Evolutionary conservation across 1,140 invertebrate species (phyloP), one percentile per base, ranked within the genome.

Genomic region (Lepidurus arcticus): DNA sequence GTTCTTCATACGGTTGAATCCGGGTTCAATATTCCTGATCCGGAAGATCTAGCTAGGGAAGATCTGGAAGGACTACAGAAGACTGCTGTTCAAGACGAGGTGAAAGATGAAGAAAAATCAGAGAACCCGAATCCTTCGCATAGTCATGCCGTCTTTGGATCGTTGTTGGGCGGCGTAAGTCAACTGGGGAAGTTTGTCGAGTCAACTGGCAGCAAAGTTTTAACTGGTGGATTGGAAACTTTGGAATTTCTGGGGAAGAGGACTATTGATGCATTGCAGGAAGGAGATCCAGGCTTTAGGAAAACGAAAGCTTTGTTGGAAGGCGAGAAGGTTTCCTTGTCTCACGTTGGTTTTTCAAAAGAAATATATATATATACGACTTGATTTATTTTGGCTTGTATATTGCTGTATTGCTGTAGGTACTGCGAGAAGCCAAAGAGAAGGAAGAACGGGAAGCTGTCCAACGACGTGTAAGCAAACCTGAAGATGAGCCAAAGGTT

Each of bases 211-310:
- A 90, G 87, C 44, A 93, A 91, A 87, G 91, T 96, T 1, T 88
- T 96, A 78, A 88, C 90, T 21, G 92, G 93, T 43, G 92, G 94
- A 74, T 85, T 97, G 26, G 94, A 95, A 84, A 95, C 95, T 0
- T 84, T 97, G 76, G 95, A 97, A 84, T 91, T 91, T 0, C 93
- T 97, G 81, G 95, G 95, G 1, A 96, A 96, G 82, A 96, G 96
- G 83, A 96, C 95, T 0, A 94, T 96, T 90, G 92, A 94, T 84
- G 94, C 95, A 4, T 85, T 97, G 1, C 94, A 95, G 85, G 94
- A 96, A 78, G 93, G 93, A 79, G 94, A 96, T 85, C 94, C 94
- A 11, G 93, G 93, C 0, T 86, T 96, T 10, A 91, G 90, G 76
- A 94, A 93, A 83, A 95, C 94, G 82, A 84, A 92, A 74, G 91